Evolutionary conservation across 2,888 invertebrate species (phyloP).

Genomic region (Plebejus melissa): DNA sequence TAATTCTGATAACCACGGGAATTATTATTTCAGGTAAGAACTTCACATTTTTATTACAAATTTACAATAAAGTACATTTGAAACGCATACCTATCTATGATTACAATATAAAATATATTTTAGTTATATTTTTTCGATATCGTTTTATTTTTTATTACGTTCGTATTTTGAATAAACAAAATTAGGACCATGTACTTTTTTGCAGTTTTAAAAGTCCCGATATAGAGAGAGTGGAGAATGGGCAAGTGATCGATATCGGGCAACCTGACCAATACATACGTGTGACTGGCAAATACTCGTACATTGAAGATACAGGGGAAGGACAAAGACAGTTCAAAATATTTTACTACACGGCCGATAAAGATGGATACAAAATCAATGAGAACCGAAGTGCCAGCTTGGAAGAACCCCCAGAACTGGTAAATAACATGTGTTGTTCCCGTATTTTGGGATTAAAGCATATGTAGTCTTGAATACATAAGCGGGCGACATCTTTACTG

Average conservation of each 20-base stretch:
- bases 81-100: no score
- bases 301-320: conserved; percentile 50
- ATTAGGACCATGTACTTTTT: background rate
- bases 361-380: background rate
- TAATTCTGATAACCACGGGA: conserved; percentile 39
- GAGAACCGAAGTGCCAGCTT: background rate
- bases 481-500: no score
- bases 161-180: conserved; percentile 1
- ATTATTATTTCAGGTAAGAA: conserved; percentile 43
- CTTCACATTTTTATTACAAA: no score
- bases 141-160: no score
- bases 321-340: conserved; percentile 68
- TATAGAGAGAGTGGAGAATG: conserved; percentile 71
- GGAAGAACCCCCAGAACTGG: background rate
- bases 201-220: conserved; percentile 61
- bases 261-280: conserved; percentile 70
- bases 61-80: no score
- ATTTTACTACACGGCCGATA: conserved; percentile 64
- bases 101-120: no score
- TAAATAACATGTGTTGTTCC: background rate
- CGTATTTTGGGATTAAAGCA: background rate
- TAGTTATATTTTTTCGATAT: no score
- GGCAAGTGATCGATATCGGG: conserved; percentile 70
- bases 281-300: conserved; percentile 73
- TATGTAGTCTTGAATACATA: no score